A percentile compares a stretch with the other conserved stretches of the same genome.
Conservation (phyloP, 2,888 invertebrate genomes). For the Andrena bucephala region DNA sequence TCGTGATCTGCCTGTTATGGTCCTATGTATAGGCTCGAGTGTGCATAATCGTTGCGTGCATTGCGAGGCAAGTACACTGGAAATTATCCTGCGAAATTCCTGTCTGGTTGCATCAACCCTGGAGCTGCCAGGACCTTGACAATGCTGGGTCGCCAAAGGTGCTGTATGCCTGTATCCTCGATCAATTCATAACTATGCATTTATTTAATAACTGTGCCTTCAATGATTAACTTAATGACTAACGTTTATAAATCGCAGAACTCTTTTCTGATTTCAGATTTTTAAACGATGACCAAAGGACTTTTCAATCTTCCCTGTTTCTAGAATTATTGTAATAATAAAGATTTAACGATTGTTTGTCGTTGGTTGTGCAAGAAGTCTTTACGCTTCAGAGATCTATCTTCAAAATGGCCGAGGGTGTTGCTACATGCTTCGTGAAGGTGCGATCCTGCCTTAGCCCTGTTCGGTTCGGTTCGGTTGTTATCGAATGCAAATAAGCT, state of each 20-base stretch:
- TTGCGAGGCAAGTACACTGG: constrained; percentile 39
- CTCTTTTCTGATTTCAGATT: no score
- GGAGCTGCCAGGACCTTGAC: constrained; percentile 64
- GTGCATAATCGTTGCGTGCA: constrained; percentile 40
- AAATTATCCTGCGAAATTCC: constrained; percentile 70
- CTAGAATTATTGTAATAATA: no score
- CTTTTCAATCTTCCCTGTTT: no score
- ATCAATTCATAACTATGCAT: constrained; percentile 1
- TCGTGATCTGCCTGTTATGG: constrained; percentile 28
- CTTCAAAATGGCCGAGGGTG: background rate
- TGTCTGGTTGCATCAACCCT: constrained; percentile 59
- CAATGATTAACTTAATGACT: no score
- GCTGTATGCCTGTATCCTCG: background rate
- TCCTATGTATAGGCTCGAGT: constrained; percentile 14
- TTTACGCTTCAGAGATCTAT: no score
- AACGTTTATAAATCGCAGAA: no score
- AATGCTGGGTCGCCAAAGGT: constrained; percentile 45
- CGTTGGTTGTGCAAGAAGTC: no score
- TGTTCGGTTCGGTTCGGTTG: constrained; percentile 36
- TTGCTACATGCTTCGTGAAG: constrained; percentile 11
- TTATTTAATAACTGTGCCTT: background rate
- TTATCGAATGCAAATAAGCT: constrained; percentile 67
- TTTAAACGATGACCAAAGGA: no score
- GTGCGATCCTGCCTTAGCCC: constrained; percentile 35
- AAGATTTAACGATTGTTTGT: no score